A percentile compares a stretch with the other conserved stretches of the same genome.
phyloP scores from a whole-genome alignment of 2,888 invertebrate genomes.

The Zaprionus bogoriensis region DNA sequence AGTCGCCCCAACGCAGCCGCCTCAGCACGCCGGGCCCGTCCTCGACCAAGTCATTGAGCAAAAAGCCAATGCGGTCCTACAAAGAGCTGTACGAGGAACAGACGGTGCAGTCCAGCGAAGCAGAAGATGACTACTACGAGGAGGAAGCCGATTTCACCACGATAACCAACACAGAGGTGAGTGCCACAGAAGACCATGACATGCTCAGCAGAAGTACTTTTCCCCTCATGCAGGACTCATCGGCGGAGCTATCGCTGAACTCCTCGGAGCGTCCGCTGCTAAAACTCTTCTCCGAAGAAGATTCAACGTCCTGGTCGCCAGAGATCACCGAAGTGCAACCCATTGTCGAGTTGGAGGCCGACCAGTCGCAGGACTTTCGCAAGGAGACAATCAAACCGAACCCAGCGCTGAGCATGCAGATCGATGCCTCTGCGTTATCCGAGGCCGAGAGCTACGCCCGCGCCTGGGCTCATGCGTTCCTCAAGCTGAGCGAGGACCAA shows the following conservation, averaged over 20 bases:
- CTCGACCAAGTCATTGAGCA: too few species aligned
- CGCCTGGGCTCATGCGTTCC: conserved; percentile 67
- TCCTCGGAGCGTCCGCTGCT: conserved; percentile 43
- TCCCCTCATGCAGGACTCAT: background rate
- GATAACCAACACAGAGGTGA: background rate
- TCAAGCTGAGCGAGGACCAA: conserved; percentile 63
- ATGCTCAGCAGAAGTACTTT: background rate
- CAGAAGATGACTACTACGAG: conserved; percentile 15
- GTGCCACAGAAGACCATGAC: background rate
- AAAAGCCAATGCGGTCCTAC: background rate
- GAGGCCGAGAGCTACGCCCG: conserved; percentile 64
- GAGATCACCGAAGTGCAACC: conserved; percentile 29
- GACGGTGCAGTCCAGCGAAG: conserved; percentile 24
- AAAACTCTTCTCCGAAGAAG: conserved; percentile 58
- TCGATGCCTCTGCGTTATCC: conserved; percentile 56
- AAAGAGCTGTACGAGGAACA: conserved; percentile 19
- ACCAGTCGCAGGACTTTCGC: conserved; percentile 16
- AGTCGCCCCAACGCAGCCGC: background rate
- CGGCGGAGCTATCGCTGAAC: background rate
- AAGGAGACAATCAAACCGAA: conserved; percentile 34
- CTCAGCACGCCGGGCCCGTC: background rate
- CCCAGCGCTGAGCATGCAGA: background rate
- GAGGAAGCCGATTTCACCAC: conserved; percentile 27
- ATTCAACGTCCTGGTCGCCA: conserved; percentile 26
- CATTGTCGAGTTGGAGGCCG: conserved; percentile 43